Conservation (phyloP, 2,888 invertebrate species). For the Frankliniella fusca region DNA sequence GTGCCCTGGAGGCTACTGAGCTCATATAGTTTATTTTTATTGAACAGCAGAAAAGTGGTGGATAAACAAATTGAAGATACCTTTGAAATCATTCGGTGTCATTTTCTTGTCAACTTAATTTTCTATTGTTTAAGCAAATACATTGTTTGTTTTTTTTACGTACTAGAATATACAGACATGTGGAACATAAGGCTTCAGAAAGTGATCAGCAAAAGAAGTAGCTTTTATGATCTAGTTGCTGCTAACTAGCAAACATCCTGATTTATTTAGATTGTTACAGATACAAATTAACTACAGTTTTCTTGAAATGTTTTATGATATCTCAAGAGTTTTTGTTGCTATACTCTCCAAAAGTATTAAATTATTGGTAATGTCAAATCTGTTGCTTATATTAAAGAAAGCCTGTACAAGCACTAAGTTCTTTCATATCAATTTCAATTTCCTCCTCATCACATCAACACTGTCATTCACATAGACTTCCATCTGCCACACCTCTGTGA, state of each 20-base stretch:
- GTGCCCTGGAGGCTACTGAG: conserved; percentile 1
- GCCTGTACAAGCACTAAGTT: not conserved
- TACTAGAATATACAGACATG: not conserved
- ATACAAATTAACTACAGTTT: not conserved
- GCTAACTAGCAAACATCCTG: not conserved
- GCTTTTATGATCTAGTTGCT: not conserved
- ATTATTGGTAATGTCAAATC: not conserved
- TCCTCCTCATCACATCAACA: not conserved
- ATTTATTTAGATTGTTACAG: not conserved
- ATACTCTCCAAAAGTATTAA: conserved; percentile 7
- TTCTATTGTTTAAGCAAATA: not conserved
- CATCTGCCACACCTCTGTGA: no score
- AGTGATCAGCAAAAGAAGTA: not conserved
- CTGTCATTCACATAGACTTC: no score
- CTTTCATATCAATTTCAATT: not conserved
- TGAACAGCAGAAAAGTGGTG: not conserved
- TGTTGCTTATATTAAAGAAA: conserved; percentile 6
- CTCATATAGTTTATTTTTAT: not conserved
- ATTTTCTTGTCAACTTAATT: not conserved
- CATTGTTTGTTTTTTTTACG: not conserved
- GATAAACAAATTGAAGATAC: not conserved
- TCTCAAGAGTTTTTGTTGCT: not conserved
- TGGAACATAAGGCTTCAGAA: not conserved
- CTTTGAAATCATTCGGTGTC: not conserved
- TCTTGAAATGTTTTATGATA: not conserved